These are phyloP conservation scores for Poliocrania exsul DNA, from an alignment of 2,797 vertebrate species.

Conservation along the genomic window DNA sequence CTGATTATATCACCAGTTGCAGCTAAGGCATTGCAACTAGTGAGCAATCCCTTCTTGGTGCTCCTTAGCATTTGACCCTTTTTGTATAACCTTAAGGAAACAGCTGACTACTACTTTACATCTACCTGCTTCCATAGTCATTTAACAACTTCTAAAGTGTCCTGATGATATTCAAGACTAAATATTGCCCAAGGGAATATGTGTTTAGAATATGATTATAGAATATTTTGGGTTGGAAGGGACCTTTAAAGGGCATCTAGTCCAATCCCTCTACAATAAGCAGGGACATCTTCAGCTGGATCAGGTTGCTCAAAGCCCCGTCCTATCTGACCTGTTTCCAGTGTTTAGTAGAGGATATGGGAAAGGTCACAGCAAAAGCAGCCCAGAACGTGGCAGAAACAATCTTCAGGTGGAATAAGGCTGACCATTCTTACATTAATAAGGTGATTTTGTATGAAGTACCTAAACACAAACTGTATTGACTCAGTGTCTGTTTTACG, in stretches of 20 bases:
- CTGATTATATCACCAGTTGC: background rate
- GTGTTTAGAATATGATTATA: background rate
- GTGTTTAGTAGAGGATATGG: background rate
- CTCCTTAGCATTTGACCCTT: background rate
- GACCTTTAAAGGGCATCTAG: background rate
- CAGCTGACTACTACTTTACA: background rate
- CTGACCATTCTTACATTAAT: background rate
- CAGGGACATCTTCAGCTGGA: background rate
- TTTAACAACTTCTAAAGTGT: background rate
- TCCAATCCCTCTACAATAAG: background rate
- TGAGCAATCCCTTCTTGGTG: background rate
- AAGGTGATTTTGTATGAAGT: rapidly evolving
- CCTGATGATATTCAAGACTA: background rate
- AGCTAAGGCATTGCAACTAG: background rate
- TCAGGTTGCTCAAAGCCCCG: background rate
- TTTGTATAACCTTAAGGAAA: background rate
- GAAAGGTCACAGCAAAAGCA: background rate
- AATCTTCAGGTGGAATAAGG: background rate
- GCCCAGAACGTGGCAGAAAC: background rate
- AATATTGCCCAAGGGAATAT: background rate
- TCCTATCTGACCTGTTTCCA: background rate
- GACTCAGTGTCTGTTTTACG: background rate
- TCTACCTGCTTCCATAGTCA: background rate
- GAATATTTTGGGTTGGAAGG: background rate
- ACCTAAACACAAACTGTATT: background rate